Percentiles rank a stretch among this genome's conserved stretches.
Conservation (phyloP, 1,140 invertebrate genomes). For the Tribolium madens region DNA sequence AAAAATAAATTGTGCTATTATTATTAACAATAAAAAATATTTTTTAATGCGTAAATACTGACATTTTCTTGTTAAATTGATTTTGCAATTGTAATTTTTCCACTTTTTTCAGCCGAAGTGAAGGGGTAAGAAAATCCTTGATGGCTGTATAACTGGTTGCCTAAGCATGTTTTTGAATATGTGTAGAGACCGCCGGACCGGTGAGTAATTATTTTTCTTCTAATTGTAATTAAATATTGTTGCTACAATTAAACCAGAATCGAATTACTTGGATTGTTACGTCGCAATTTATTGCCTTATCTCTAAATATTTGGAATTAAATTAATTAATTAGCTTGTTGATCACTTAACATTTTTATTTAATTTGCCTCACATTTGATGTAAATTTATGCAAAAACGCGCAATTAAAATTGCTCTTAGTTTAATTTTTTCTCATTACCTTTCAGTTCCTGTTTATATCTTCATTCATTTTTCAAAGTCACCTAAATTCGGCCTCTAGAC, state of each 20-base stretch:
- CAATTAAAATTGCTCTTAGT: neutral
- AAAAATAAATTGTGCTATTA: neutral
- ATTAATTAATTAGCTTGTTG: too few species aligned
- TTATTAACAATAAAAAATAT: neutral
- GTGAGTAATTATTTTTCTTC: neutral
- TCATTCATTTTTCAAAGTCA: neutral
- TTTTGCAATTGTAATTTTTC: constrained; percentile 20
- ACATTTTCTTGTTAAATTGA: neutral
- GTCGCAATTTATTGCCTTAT: too few species aligned
- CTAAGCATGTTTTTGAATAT: constrained; percentile 1
- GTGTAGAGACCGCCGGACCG: neutral
- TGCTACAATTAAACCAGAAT: too few species aligned
- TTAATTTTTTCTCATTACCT: neutral
- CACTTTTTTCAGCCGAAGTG: constrained; percentile 15
- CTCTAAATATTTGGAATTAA: too few species aligned
- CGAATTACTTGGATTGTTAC: too few species aligned
- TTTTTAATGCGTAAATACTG: neutral
- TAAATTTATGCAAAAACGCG: neutral
- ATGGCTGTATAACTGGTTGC: constrained; percentile 19
- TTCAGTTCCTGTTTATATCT: neutral
- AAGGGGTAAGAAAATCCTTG: constrained; percentile 14
- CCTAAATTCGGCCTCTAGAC: neutral
- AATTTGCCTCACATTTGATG: neutral
- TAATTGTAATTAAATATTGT: neutral
- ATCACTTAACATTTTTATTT: neutral